A percentile compares a stretch with the other conserved stretches of the same genome.
Evolutionary conservation across 1,140 invertebrate genomes (phyloP).

Genomic region (Drosophila melanica): DNA sequence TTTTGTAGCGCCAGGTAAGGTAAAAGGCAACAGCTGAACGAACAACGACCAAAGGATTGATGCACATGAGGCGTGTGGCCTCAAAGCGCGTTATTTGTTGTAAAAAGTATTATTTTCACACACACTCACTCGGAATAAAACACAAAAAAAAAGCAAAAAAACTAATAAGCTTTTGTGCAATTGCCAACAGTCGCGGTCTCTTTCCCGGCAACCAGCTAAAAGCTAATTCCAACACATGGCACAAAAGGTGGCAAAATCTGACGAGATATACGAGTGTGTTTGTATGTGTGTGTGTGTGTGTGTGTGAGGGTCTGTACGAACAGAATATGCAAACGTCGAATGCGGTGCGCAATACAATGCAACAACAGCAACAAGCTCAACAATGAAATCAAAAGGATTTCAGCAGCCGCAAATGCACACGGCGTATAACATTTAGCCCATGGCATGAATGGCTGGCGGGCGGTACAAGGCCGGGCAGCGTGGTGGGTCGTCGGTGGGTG

Average conservation of each 20-base stretch:
- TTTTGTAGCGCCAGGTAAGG: slow-evolving; percentile 19
- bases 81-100: slow-evolving; percentile 74
- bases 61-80: slow-evolving; percentile 61
- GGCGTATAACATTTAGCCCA: slow-evolving; percentile 73
- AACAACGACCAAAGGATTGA: slow-evolving; percentile 34
- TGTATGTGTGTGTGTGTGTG: slow-evolving; percentile 25
- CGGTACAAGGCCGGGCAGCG: background rate
- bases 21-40: slow-evolving; percentile 38
- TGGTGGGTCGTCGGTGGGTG: background rate
- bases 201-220: slow-evolving; percentile 63
- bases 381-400: slow-evolving; percentile 59
- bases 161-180: slow-evolving; percentile 81
- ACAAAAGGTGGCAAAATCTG: slow-evolving; percentile 68
- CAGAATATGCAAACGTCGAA: slow-evolving; percentile 64
- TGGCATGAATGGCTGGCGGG: slow-evolving; percentile 27
- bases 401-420: slow-evolving; percentile 71
- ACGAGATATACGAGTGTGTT: slow-evolving; percentile 23
- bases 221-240: slow-evolving; percentile 79
- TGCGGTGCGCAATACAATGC: slow-evolving; percentile 45
- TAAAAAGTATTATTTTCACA: slow-evolving; percentile 60
- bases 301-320: slow-evolving; percentile 8
- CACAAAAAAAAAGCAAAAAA: slow-evolving; percentile 1
- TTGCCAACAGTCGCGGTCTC: slow-evolving; percentile 62
- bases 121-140: slow-evolving; percentile 11
- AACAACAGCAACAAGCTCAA: slow-evolving; percentile 29